Conservation (phyloP, 2,888 invertebrate species). For the Tachina lurida region DNA sequence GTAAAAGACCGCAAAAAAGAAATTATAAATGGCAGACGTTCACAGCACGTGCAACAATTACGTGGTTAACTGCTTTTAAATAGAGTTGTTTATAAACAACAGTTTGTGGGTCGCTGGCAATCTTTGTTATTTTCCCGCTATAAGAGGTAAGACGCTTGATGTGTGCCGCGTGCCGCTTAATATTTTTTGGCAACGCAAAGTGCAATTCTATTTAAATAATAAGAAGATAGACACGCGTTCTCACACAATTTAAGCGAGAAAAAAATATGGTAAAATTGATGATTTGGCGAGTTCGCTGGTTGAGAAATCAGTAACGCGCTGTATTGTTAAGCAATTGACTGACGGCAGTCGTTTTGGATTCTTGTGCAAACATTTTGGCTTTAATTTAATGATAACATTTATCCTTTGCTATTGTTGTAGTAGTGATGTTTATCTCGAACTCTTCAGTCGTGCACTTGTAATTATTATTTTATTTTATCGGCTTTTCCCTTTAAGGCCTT, state of each 20-base stretch:
- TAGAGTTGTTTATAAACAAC: conserved; percentile 81
- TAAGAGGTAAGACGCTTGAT: conserved; percentile 62
- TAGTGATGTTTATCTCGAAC: conserved; percentile 53
- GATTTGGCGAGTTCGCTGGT: conserved; percentile 63
- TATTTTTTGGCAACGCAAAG: conserved; percentile 57
- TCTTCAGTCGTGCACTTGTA: conserved; percentile 48
- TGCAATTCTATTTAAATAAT: conserved; percentile 45
- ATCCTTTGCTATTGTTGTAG: conserved; percentile 61
- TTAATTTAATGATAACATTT: conserved; percentile 68
- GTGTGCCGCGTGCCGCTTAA: conserved; percentile 62
- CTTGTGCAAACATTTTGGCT: conserved; percentile 61
- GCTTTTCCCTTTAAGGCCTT: conserved; percentile 36
- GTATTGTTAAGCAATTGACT: conserved; percentile 65
- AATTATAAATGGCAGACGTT: conserved; percentile 59
- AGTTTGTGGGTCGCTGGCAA: conserved; percentile 19
- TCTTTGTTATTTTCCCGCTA: conserved; percentile 8
- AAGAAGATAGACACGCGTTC: conserved; percentile 30
- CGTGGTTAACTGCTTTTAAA: conserved; percentile 83
- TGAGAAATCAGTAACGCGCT: conserved; percentile 77
- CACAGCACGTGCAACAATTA: conserved; percentile 82
- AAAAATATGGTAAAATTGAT: conserved; percentile 23
- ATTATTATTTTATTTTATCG: conserved; percentile 23
- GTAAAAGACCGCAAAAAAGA: conserved; percentile 61
- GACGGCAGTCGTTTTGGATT: conserved; percentile 2
- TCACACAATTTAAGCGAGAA: conserved; percentile 44